phyloP scores from a whole-genome alignment of 2,113 vertebrate genomes.

The Xenus cinereus region DNA sequence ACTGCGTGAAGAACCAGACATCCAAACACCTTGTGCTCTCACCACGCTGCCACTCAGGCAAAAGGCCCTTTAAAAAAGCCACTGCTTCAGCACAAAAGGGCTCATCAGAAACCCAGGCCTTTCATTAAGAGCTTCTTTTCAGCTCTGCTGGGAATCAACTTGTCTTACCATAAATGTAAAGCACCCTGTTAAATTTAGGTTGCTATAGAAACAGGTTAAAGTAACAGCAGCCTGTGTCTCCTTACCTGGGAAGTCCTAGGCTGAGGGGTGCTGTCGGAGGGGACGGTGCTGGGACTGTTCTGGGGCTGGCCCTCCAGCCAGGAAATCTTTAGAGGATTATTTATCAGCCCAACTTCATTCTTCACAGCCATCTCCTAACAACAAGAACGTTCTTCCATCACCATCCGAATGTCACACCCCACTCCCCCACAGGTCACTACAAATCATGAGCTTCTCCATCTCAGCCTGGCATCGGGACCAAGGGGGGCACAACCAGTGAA shows the following conservation, averaged over 20 bases:
- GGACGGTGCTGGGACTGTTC: not conserved
- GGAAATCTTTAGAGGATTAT: constrained; percentile 90
- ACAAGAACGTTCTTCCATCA: not conserved
- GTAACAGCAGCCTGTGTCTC: not conserved
- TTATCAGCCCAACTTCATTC: constrained; percentile 87
- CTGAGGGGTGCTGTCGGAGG: not conserved
- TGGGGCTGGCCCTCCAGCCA: constrained; percentile 89
- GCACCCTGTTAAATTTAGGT: not conserved
- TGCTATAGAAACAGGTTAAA: not conserved
- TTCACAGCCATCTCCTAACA: constrained; percentile 88
- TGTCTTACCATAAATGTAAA: not conserved
- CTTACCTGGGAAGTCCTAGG: constrained; percentile 80
- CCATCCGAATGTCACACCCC: not conserved
- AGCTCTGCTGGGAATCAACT: not conserved
- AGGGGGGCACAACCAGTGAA: not conserved
- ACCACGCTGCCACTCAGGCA: not conserved
- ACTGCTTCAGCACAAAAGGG: not conserved
- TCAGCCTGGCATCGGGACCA: not conserved
- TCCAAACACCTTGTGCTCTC: not conserved
- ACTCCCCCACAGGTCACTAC: not conserved
- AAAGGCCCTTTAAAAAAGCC: not conserved
- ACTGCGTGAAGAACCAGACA: not conserved
- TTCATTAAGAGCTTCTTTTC: not conserved
- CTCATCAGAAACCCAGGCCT: not conserved
- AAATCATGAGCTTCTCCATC: not conserved